A percentile compares a stretch with the other conserved stretches of the same genome.
phyloP scores from a whole-genome alignment of 2,888 invertebrate species.

The Meteorus colon region DNA sequence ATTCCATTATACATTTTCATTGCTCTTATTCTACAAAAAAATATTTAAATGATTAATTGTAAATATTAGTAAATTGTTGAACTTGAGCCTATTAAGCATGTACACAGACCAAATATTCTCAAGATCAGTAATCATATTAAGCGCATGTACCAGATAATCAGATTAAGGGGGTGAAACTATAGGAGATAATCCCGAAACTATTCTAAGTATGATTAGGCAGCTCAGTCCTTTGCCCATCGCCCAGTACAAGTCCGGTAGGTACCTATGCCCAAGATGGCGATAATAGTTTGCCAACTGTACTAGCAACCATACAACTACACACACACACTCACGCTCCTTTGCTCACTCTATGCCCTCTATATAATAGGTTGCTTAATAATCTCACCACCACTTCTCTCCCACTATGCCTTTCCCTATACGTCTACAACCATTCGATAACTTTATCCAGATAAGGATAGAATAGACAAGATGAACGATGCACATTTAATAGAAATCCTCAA shows the following conservation, averaged over 20 bases:
- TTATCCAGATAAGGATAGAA: constrained; percentile 2
- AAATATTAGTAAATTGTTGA: constrained; percentile 31
- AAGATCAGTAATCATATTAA: constrained; percentile 74
- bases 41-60: constrained; percentile 22
- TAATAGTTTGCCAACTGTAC: constrained; percentile 73
- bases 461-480: constrained; percentile 5
- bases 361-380: constrained; percentile 13
- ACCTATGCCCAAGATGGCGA: constrained; percentile 66
- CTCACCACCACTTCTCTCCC: neutral
- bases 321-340: constrained; percentile 69
- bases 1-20: neutral
- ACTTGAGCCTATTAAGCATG: constrained; percentile 66
- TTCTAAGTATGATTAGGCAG: constrained; percentile 74
- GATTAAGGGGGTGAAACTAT: constrained; percentile 69
- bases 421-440: constrained; percentile 5
- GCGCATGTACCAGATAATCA: constrained; percentile 73
- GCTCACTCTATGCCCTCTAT: constrained; percentile 44
- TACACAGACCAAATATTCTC: constrained; percentile 67
- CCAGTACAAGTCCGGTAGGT: constrained; percentile 41
- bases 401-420: neutral
- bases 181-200: constrained; percentile 73
- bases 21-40: neutral
- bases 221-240: constrained; percentile 64
- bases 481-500: neutral
- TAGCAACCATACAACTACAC: constrained; percentile 70